Conservation (phyloP, 2,888 invertebrate species). For the Cheiracanthium punctorium region DNA sequence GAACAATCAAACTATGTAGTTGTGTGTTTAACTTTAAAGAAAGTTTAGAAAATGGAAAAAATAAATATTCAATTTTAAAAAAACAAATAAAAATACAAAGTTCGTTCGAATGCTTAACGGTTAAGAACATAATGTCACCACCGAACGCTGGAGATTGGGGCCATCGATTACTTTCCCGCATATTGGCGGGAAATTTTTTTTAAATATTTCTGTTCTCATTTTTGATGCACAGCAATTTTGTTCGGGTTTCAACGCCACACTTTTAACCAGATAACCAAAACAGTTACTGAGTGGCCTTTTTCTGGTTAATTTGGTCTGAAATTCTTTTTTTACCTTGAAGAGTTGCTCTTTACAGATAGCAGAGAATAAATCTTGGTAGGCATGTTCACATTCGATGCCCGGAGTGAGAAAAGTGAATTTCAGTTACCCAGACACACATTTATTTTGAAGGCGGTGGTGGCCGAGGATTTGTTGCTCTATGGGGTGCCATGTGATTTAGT, state of each 20-base stretch:
- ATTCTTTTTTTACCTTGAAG: background rate
- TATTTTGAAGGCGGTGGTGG: slow-evolving; percentile 48
- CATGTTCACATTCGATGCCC: slow-evolving; percentile 9
- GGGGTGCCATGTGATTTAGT: slow-evolving; percentile 70
- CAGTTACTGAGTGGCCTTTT: slow-evolving; percentile 16
- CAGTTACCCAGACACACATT: slow-evolving; percentile 9
- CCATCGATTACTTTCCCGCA: background rate
- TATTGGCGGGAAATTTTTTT: background rate
- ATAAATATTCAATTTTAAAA: slow-evolving; percentile 32
- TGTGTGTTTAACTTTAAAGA: slow-evolving; percentile 64
- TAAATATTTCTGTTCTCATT: background rate
- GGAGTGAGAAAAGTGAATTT: background rate
- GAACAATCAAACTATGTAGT: slow-evolving; percentile 68
- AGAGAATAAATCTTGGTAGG: slow-evolving; percentile 7
- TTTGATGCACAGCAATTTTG: background rate
- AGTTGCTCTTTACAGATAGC: background rate
- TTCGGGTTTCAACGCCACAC: background rate
- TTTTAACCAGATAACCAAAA: slow-evolving; percentile 12
- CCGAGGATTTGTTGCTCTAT: slow-evolving; percentile 66
- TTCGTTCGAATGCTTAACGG: slow-evolving; percentile 69
- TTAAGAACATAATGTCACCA: slow-evolving; percentile 68
- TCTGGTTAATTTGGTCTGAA: slow-evolving; percentile 13
- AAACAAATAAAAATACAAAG: slow-evolving; percentile 31
- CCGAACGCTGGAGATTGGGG: slow-evolving; percentile 42
- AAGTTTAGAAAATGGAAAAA: slow-evolving; percentile 45